Conservation (phyloP, 2,888 invertebrate genomes). For the Lutraria lutraria region DNA sequence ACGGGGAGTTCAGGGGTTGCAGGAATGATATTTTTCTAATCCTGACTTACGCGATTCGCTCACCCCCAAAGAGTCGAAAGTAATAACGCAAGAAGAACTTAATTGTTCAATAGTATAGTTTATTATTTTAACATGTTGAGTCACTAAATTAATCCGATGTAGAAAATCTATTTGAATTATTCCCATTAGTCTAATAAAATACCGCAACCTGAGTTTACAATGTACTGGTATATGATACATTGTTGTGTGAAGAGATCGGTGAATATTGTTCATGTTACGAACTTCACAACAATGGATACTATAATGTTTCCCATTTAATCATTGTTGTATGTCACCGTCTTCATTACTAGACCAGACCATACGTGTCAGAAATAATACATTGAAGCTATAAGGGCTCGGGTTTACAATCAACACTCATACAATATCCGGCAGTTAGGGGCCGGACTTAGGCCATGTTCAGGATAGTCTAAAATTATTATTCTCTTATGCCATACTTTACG, state of each 20-base stretch:
- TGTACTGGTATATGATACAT: neutral
- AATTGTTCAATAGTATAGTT: no score
- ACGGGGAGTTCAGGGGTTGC: no score
- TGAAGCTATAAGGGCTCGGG: neutral
- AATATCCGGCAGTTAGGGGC: neutral
- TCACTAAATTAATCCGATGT: neutral
- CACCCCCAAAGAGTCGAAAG: no score
- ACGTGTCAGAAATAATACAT: neutral
- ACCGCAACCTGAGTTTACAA: neutral
- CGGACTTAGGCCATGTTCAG: no score
- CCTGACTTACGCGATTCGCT: no score
- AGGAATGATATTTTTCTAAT: no score
- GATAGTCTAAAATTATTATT: no score
- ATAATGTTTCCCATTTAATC: neutral
- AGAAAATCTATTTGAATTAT: no score
- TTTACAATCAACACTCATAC: neutral
- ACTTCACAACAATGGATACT: neutral
- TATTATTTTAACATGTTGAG: no score
- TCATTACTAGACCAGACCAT: neutral
- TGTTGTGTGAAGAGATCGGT: neutral
- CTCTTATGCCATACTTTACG: no score
- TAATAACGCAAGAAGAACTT: no score
- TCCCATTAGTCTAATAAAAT: neutral
- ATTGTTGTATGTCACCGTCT: neutral
- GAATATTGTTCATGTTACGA: neutral